Evolutionary conservation across 2,888 invertebrate genomes (phyloP).

Genomic region (Protophormia terraenovae): DNA sequence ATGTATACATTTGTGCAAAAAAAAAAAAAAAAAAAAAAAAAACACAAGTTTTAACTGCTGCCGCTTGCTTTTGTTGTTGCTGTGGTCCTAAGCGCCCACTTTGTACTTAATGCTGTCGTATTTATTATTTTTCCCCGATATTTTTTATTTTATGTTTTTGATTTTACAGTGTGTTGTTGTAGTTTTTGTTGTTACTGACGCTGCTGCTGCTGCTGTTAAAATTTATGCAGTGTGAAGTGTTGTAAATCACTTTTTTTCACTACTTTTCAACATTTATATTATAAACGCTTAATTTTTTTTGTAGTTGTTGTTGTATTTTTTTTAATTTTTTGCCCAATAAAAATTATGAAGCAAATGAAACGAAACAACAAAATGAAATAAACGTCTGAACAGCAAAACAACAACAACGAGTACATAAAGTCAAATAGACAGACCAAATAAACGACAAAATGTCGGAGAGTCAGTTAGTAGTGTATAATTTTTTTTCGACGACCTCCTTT

Average conservation of each 20-base stretch:
- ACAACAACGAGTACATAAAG: background rate
- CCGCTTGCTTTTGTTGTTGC: slow-evolving; percentile 15
- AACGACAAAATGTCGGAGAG: slow-evolving; percentile 19
- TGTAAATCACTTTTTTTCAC: slow-evolving; percentile 69
- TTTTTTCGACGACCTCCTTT: too few species aligned
- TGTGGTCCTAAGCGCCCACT: slow-evolving; percentile 60
- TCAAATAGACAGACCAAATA: slow-evolving; percentile 8
- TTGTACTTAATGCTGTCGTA: slow-evolving; percentile 60
- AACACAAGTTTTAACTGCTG: slow-evolving; percentile 43
- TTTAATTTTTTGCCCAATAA: slow-evolving; percentile 31
- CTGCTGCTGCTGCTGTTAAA: slow-evolving; percentile 36
- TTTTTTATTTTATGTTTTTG: too few species aligned
- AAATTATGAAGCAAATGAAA: slow-evolving; percentile 52
- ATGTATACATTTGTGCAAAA: background rate
- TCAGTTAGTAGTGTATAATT: background rate
- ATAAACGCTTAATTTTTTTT: too few species aligned
- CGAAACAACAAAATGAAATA: slow-evolving; percentile 48
- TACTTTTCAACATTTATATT: slow-evolving; percentile 62
- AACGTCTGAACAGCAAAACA: background rate
- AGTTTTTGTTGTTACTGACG: background rate
- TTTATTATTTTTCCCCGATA: slow-evolving; percentile 39
- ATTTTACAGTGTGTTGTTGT: too few species aligned
- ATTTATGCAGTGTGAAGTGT: slow-evolving; percentile 69
- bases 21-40: too few species aligned
- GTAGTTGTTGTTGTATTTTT: too few species aligned